These are phyloP conservation scores for Rotaria magnacalcarata DNA, from an alignment of 2,888 invertebrate species.

Conservation along the genomic window DNA sequence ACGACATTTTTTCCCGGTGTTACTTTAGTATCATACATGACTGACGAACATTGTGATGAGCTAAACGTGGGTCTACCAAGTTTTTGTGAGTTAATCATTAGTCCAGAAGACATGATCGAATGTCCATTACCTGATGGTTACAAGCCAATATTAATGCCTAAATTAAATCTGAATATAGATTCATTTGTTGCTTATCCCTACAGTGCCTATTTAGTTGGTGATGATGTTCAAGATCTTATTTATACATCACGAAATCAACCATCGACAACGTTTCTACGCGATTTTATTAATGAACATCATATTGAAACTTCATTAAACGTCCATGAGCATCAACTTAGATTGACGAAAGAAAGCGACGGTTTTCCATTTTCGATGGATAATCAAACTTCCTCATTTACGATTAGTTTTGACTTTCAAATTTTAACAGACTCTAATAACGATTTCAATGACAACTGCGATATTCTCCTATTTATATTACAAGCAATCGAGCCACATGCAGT, in stretches of 20 bases:
- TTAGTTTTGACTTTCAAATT: constrained; percentile 27
- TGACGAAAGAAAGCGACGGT: not conserved
- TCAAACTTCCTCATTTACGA: not conserved
- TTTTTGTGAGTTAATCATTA: not conserved
- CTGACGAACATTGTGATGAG: too few relatives aligned
- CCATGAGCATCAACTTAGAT: not conserved
- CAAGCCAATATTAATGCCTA: not conserved
- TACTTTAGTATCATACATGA: not conserved
- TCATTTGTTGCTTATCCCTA: not conserved
- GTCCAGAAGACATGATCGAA: not conserved
- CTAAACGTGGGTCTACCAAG: accelerated
- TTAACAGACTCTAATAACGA: not conserved
- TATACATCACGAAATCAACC: not conserved
- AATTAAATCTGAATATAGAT: not conserved
- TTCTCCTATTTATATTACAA: not conserved
- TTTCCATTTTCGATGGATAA: not conserved
- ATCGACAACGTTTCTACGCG: not conserved
- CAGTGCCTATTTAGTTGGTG: not conserved
- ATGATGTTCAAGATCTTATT: not conserved
- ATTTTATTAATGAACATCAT: constrained; percentile 4
- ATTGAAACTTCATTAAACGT: not conserved
- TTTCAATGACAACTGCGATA: not conserved
- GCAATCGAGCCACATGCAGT: not conserved
- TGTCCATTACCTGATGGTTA: constrained; percentile 19
- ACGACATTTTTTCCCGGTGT: not conserved